A percentile compares a stretch with the other conserved stretches of the same genome.
phyloP scores from a whole-genome alignment of 92 coral and sea anemone species.

The Epizoanthus rinbou region DNA sequence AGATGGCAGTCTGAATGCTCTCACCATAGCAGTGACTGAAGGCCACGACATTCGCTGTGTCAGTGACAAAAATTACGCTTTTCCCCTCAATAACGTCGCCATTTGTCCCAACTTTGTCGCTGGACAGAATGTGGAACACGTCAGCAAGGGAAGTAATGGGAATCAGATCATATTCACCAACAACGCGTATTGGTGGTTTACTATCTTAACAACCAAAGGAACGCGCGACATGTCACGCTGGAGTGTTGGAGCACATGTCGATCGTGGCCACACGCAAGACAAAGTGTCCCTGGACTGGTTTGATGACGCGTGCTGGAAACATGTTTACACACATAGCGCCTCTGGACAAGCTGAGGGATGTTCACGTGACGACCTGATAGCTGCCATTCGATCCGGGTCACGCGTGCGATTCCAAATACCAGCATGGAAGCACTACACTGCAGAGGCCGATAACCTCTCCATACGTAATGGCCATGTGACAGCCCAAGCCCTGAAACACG shows the following conservation, averaged over 20 bases:
- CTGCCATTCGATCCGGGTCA: constrained; percentile 55
- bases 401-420: constrained; percentile 74
- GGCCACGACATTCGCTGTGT: constrained; percentile 72
- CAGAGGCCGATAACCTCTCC: constrained; percentile 77
- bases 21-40: constrained; percentile 47
- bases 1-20: constrained; percentile 49
- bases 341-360: constrained; percentile 42
- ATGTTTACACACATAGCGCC: constrained; percentile 55
- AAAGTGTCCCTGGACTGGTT: constrained; percentile 76
- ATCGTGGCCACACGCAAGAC: constrained; percentile 73
- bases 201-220: constrained; percentile 61
- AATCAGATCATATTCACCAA: too few species aligned
- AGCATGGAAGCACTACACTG: constrained; percentile 39
- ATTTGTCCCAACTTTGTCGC: constrained; percentile 9
- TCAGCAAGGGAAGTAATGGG: too few species aligned
- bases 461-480: constrained; percentile 72
- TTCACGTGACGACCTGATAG: constrained; percentile 38
- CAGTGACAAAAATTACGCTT: constrained; percentile 41
- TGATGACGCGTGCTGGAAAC: constrained; percentile 74
- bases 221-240: constrained; percentile 83
- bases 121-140: too few species aligned
- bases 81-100: constrained; percentile 69
- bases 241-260: constrained; percentile 68
- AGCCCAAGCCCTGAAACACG: constrained; percentile 73
- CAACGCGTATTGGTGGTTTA: constrained; percentile 63